These are phyloP conservation scores for Diaprepes abbreviatus DNA, from an alignment of 2,888 invertebrate genomes.

Conservation along the genomic window DNA sequence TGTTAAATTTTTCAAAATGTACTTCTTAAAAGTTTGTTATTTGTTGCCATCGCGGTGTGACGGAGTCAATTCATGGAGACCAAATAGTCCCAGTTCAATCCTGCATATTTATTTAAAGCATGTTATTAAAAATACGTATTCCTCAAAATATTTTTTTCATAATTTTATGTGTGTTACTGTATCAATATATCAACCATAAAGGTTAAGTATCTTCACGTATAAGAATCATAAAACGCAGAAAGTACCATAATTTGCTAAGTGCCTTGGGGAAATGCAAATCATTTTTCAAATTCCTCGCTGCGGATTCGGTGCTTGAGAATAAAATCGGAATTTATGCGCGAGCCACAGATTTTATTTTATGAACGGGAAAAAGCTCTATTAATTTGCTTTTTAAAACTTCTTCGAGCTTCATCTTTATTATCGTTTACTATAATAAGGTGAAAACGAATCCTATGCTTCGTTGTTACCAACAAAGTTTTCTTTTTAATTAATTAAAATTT, in stretches of 20 bases:
- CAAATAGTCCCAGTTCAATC: too few species aligned
- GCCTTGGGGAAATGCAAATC: conserved; percentile 20
- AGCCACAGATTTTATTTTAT: conserved; percentile 19
- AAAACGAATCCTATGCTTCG: too few species aligned
- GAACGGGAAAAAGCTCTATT: conserved; percentile 10
- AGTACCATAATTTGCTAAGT: conserved; percentile 8
- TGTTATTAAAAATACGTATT: too few species aligned
- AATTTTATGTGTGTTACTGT: too few species aligned
- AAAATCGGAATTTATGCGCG: conserved; percentile 15
- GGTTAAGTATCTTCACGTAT: not conserved
- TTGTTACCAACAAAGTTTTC: too few species aligned
- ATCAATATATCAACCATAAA: conserved; percentile 5
- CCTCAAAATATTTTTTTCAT: too few species aligned
- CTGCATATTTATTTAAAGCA: too few species aligned
- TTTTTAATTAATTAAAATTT: too few species aligned
- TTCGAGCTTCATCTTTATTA: not conserved
- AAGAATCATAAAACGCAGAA: not conserved
- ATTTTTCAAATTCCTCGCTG: conserved; percentile 15
- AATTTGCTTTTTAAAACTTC: conserved; percentile 6
- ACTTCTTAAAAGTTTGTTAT: too few species aligned
- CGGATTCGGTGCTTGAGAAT: conserved; percentile 13
- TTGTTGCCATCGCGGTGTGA: too few species aligned
- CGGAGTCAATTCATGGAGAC: too few species aligned
- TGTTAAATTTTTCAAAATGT: too few species aligned
- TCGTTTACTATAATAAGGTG: not conserved